These are phyloP conservation scores for Venusia cambrica DNA, from an alignment of 2,888 invertebrate genomes.

Conservation along the genomic window DNA sequence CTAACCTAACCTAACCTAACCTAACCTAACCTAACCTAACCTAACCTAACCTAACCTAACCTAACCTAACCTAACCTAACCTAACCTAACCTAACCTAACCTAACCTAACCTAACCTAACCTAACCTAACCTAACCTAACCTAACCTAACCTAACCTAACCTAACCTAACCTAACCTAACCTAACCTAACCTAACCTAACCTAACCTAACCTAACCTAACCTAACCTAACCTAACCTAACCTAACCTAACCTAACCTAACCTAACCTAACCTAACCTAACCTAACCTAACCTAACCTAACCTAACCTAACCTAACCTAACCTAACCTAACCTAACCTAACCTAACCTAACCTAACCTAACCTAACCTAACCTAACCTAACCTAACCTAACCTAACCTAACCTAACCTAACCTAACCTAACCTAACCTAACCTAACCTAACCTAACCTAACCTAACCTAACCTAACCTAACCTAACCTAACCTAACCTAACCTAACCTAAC, in stretches of 20 bases:
- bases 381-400: constrained; percentile 30
- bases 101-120: constrained; percentile 29
- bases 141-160: constrained; percentile 27
- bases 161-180: constrained; percentile 32
- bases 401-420: constrained; percentile 26
- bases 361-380: constrained; percentile 30
- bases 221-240: constrained; percentile 28
- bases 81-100: constrained; percentile 29
- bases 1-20: constrained; percentile 26
- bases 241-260: constrained; percentile 29
- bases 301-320: constrained; percentile 32
- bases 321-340: constrained; percentile 29
- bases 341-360: constrained; percentile 29
- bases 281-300: constrained; percentile 32
- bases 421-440: constrained; percentile 29
- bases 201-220: constrained; percentile 29
- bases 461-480: constrained; percentile 31
- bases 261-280: constrained; percentile 34
- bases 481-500: constrained; percentile 32
- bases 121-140: constrained; percentile 28
- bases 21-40: constrained; percentile 25
- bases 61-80: constrained; percentile 30
- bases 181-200: constrained; percentile 33
- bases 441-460: constrained; percentile 29
- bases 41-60: constrained; percentile 29